Percentiles rank a stretch among this genome's conserved stretches.
phyloP scores from a whole-genome alignment of 2,888 invertebrate genomes.

The Zaprionus lineosus region DNA sequence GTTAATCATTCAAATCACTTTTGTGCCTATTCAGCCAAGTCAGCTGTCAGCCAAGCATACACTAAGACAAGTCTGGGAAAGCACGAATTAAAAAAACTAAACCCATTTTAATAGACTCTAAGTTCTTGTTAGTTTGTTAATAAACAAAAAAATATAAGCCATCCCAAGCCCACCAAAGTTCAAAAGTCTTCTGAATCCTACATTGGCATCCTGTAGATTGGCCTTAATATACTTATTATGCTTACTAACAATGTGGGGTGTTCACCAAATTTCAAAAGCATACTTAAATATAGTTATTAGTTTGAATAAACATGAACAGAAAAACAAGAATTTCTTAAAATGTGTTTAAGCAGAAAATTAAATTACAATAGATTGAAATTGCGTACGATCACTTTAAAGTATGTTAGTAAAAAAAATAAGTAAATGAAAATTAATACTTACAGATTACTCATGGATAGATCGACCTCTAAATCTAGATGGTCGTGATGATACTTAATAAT shows the following conservation, averaged over 20 bases:
- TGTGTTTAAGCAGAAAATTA: no score
- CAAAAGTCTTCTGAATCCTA: neutral
- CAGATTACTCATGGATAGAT: constrained; percentile 92
- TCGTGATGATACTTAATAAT: constrained; percentile 93
- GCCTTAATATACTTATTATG: no score
- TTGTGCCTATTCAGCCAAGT: constrained; percentile 41
- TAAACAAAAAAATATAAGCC: constrained; percentile 36
- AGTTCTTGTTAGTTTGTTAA: constrained; percentile 52
- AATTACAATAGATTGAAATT: no score
- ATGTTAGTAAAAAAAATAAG: no score
- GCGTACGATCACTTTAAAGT: no score
- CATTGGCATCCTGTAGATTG: no score
- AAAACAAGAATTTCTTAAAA: no score
- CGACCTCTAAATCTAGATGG: constrained; percentile 90
- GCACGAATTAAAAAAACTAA: constrained; percentile 35
- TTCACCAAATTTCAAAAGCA: no score
- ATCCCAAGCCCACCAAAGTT: constrained; percentile 14
- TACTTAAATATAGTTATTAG: no score
- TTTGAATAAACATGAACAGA: no score
- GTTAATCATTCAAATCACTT: constrained; percentile 27
- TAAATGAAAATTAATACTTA: constrained; percentile 83
- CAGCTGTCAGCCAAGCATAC: constrained; percentile 18
- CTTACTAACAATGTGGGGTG: no score
- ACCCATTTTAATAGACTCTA: constrained; percentile 81
- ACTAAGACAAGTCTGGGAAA: constrained; percentile 15